phyloP scores from a whole-genome alignment of 2,888 invertebrate species.

The Icerya purchasi region DNA sequence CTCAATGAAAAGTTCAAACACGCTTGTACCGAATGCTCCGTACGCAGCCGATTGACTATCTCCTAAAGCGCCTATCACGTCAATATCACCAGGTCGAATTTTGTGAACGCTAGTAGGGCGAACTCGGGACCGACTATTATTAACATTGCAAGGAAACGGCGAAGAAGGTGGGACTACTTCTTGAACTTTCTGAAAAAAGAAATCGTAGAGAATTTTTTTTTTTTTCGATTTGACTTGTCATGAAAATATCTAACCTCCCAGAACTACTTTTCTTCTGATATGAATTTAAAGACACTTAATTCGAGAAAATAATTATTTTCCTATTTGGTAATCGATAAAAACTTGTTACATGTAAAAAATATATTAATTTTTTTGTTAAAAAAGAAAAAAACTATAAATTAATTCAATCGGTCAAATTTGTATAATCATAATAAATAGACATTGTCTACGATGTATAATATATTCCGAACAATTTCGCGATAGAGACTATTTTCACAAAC shows the following conservation, averaged over 20 bases:
- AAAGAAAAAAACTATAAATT: background rate
- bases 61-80: constrained; percentile 36
- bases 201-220: background rate
- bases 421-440: too few species aligned
- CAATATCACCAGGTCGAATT: constrained; percentile 38
- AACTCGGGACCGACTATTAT: constrained; percentile 21
- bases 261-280: too few species aligned
- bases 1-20: constrained; percentile 27
- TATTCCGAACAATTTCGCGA: too few species aligned
- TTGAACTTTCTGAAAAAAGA: constrained; percentile 20
- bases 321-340: too few species aligned
- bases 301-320: too few species aligned
- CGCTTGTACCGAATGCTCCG: constrained; percentile 29
- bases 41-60: constrained; percentile 38
- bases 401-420: too few species aligned
- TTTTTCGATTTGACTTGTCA: too few species aligned
- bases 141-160: constrained; percentile 26
- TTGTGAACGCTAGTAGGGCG: constrained; percentile 33
- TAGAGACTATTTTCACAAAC: too few species aligned
- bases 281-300: too few species aligned
- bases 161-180: constrained; percentile 20
- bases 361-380: background rate
- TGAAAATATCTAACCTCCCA: too few species aligned
- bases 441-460: too few species aligned
- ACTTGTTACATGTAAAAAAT: too few species aligned